These are phyloP conservation scores for Stictocephala bisonia DNA, from an alignment of 2,888 invertebrate genomes.

Conservation along the genomic window DNA sequence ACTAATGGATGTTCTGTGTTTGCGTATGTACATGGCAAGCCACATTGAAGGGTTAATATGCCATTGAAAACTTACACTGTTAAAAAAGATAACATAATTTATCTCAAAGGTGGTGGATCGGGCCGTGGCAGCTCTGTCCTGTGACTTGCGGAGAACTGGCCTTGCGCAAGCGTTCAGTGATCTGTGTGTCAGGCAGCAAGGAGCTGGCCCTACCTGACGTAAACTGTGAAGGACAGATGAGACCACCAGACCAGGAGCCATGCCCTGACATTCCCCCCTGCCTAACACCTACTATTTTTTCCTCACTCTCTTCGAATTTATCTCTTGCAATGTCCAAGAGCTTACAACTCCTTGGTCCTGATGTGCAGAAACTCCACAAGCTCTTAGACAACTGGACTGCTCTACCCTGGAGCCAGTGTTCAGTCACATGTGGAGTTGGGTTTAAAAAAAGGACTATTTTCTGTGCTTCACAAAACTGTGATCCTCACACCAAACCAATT, in stretches of 20 bases:
- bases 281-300: not conserved
- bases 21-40: too few relatives aligned
- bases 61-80: too few relatives aligned
- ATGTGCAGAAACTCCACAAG: not conserved
- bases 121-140: slow-evolving; percentile 87
- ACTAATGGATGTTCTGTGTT: too few relatives aligned
- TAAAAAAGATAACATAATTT: not conserved
- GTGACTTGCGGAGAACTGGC: slow-evolving; percentile 70
- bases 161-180: slow-evolving; percentile 63
- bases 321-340: too few relatives aligned
- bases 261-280: slow-evolving; percentile 71
- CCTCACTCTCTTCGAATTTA: too few relatives aligned
- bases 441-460: slow-evolving; percentile 43
- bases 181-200: slow-evolving; percentile 63
- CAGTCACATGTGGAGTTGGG: slow-evolving; percentile 45
- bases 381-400: slow-evolving; percentile 39
- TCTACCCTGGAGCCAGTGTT: slow-evolving; percentile 47
- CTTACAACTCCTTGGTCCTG: not conserved
- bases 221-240: slow-evolving; percentile 74
- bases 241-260: slow-evolving; percentile 75
- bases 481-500: slow-evolving; percentile 28
- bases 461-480: slow-evolving; percentile 36
- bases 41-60: too few relatives aligned
- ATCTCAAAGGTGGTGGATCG: slow-evolving; percentile 79
- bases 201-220: slow-evolving; percentile 75